Percentiles rank a stretch among this genome's conserved stretches.
These are phyloP conservation scores for Globia sparganii DNA, from an alignment of 2,888 invertebrate genomes.

Conservation along the genomic window DNA sequence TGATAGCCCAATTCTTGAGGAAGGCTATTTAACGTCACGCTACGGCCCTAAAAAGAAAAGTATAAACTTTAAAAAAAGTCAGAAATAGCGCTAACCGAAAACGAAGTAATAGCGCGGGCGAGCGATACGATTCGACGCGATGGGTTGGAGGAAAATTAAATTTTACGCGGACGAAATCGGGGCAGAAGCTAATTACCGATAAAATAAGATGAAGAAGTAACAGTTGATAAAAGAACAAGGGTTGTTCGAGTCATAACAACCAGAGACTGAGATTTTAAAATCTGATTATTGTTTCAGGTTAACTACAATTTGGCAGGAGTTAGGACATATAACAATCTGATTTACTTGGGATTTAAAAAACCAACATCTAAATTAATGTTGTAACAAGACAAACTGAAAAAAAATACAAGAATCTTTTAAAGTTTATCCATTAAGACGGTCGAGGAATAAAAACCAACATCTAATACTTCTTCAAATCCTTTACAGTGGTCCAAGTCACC, in stretches of 20 bases:
- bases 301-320: background rate
- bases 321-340: background rate
- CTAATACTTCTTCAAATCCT: conserved; percentile 46
- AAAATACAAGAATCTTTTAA: conserved; percentile 1
- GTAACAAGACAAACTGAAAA: background rate
- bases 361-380: background rate
- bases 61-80: too few species aligned
- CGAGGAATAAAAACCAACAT: conserved; percentile 2
- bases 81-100: too few species aligned
- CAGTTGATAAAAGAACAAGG: background rate
- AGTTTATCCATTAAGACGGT: background rate
- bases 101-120: too few species aligned
- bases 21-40: too few species aligned
- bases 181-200: background rate
- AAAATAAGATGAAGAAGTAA: background rate
- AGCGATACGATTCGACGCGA: too few species aligned
- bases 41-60: too few species aligned
- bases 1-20: too few species aligned
- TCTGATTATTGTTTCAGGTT: background rate
- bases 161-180: too few species aligned
- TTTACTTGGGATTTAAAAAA: background rate
- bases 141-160: too few species aligned
- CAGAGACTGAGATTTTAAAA: background rate
- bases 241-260: background rate
- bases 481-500: conserved; percentile 69